Base-by-base conservation (phyloP, 2,113 vertebrate species). In the Rallus limicola region DNA sequence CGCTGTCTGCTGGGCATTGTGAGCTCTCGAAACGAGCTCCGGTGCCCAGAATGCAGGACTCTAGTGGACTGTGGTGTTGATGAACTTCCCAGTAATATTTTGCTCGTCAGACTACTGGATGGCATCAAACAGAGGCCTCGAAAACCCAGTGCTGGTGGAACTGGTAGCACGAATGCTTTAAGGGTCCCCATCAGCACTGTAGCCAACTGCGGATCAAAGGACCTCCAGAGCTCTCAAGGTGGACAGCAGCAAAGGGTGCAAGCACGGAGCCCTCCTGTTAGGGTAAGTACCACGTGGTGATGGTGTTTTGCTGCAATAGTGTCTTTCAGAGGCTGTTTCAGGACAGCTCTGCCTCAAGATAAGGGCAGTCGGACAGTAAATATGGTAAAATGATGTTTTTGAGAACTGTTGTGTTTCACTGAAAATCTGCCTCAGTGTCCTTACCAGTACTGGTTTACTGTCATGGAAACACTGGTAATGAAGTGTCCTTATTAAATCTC, bases 91-190 rank as follows among this genome's bases (percentile, higher is more conserved):
- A 99, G 99, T 98, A 99, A 99, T 91, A 99, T 99, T 96, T 98
- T 99, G 59, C 99, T 99, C 13, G 99, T 99, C 74, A 98, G 99
- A 82, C 98, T 99, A 62, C 97, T 99, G 96, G 99, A 99, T 56
- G 99, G 99, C 92, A 99, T 99, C 98, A 99, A 99, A 95, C 99
- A 99, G 97, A 98, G 99, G 90, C 99, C 99, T 60, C 98, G 99
- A 42, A 98, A 99, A 77, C 96, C 98, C 0, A 88, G 98, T 2
- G 85, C 97, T 6, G 95, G 92, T 58, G 98, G 98, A 59, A 93
- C 94, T 63, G 89, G 94, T 18, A 87, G 98, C 24, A 97, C 97
- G 52, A 98, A 97, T 85, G 98, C 95, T 69, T 88, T 88, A 93
- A 98, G 96, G 92, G 97, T 94, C 70, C 98, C 91, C 63, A 86